Evolutionary conservation across 2,888 invertebrate species (phyloP).

Genomic region (Pteria penguin): DNA sequence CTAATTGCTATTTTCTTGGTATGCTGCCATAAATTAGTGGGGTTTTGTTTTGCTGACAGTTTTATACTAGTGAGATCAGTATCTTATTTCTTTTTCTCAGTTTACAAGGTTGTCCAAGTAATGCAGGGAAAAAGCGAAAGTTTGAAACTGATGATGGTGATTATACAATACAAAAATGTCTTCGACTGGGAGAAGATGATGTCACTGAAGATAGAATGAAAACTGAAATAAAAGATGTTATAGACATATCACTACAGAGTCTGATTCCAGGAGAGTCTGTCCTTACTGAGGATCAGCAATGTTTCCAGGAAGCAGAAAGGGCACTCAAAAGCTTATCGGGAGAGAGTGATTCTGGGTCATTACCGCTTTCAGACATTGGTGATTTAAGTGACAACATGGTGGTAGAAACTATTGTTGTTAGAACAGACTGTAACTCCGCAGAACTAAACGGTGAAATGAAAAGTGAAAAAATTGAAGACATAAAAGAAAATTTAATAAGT

Average conservation of each 20-base stretch:
- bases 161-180: not conserved
- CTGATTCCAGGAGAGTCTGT: no score
- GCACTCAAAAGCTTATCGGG: constrained; percentile 92
- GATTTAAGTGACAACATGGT: not conserved
- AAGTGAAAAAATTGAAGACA: no score
- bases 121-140: constrained; percentile 71
- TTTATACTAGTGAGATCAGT: not conserved
- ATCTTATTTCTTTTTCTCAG: constrained; percentile 57
- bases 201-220: constrained; percentile 2
- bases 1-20: no score
- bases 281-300: constrained; percentile 85
- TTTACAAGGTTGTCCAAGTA: constrained; percentile 67
- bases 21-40: not conserved
- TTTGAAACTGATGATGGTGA: constrained; percentile 44
- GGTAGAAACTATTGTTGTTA: not conserved
- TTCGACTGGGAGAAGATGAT: not conserved
- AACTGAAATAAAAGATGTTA: constrained; percentile 1
- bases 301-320: constrained; percentile 93
- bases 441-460: no score
- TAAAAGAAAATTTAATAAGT: no score
- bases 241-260: constrained; percentile 3
- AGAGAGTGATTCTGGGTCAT: constrained; percentile 85
- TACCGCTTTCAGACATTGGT: not conserved
- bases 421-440: no score
- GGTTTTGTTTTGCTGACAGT: not conserved